These are phyloP conservation scores for Myioborus melanocephalus DNA, from an alignment of 2,797 vertebrate genomes.

Conservation along the genomic window DNA sequence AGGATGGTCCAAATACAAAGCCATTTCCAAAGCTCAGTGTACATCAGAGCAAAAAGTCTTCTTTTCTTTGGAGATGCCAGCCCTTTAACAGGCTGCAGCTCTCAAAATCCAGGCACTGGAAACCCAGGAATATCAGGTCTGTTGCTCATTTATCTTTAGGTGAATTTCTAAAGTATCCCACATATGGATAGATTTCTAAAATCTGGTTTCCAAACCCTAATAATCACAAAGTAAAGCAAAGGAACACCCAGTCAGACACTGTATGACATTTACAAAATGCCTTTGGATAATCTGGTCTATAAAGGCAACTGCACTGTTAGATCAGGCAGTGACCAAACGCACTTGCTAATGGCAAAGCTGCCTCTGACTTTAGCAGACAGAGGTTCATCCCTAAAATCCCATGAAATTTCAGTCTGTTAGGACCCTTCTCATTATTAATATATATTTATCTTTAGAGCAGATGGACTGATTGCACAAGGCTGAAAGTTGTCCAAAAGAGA, in stretches of 20 bases:
- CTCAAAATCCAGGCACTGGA: background rate
- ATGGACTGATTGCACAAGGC: background rate
- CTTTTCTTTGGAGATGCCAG: background rate
- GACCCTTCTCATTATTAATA: background rate
- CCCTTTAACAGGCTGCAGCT: background rate
- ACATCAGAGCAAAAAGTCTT: background rate
- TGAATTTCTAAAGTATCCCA: background rate
- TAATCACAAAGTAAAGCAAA: background rate
- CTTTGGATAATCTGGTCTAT: background rate
- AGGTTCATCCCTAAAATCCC: background rate
- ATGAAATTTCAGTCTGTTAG: background rate
- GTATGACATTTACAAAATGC: background rate
- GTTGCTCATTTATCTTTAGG: background rate
- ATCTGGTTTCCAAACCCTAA: background rate
- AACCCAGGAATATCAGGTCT: background rate
- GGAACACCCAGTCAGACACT: background rate
- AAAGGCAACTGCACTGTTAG: background rate
- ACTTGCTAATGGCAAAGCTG: background rate
- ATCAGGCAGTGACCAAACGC: background rate
- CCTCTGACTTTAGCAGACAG: background rate
- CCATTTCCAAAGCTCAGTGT: background rate
- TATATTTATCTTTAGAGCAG: background rate
- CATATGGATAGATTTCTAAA: background rate
- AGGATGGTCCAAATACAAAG: background rate
- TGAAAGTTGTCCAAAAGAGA: background rate